These are phyloP conservation scores for Drosophila mulleri DNA, from an alignment of 2,888 invertebrate species.

Conservation along the genomic window DNA sequence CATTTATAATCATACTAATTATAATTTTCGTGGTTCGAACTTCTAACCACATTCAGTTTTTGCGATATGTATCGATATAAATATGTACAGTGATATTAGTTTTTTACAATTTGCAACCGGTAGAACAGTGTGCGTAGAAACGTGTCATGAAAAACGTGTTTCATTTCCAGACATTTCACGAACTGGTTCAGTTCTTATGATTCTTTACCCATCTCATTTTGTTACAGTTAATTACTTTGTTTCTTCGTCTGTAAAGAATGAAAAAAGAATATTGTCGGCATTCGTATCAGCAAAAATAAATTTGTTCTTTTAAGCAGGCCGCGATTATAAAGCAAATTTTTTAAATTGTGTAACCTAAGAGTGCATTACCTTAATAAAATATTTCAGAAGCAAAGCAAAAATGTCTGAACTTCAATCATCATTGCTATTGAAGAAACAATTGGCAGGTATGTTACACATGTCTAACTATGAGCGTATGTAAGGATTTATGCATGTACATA, in stretches of 20 bases:
- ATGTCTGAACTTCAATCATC: slow-evolving; percentile 98
- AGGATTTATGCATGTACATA: slow-evolving; percentile 11
- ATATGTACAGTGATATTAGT: background rate
- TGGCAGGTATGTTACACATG: slow-evolving; percentile 91
- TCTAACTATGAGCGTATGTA: slow-evolving; percentile 9
- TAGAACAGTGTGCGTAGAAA: slow-evolving; percentile 5
- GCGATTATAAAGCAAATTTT: slow-evolving; percentile 41
- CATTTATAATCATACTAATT: background rate
- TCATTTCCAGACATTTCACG: slow-evolving; percentile 21
- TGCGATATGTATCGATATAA: slow-evolving; percentile 2
- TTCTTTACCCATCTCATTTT: slow-evolving; percentile 14
- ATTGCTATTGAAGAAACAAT: slow-evolving; percentile 96
- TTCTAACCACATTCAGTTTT: background rate
- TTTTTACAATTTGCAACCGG: background rate
- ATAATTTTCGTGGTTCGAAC: background rate
- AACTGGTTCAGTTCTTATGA: slow-evolving; percentile 32
- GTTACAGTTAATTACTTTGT: slow-evolving; percentile 48
- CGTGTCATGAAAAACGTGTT: slow-evolving; percentile 14
- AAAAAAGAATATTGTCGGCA: slow-evolving; percentile 48
- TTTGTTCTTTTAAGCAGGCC: slow-evolving; percentile 22
- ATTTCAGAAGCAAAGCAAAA: slow-evolving; percentile 65
- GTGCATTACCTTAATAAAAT: slow-evolving; percentile 31
- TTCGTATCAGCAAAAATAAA: slow-evolving; percentile 31
- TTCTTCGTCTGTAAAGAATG: slow-evolving; percentile 44
- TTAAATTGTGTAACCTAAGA: slow-evolving; percentile 48